Evolutionary conservation across 2,797 vertebrate species (phyloP).

Genomic region (Melanotaenia pygmaea): DNA sequence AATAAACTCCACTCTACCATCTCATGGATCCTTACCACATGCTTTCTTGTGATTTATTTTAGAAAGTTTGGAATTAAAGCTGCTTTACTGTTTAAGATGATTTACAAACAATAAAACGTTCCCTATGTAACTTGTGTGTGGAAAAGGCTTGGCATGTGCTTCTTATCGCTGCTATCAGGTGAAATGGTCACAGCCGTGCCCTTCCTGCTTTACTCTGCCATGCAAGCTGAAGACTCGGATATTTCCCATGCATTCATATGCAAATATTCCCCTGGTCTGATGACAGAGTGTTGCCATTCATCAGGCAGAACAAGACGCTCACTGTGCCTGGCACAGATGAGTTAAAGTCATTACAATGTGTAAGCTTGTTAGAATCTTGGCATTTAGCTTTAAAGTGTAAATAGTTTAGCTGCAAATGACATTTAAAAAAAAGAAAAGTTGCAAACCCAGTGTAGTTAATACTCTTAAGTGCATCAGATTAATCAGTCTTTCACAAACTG

Average conservation of each 20-base stretch:
- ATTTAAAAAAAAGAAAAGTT: not conserved
- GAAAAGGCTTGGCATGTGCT: not conserved
- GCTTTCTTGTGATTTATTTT: slow-evolving; percentile 57
- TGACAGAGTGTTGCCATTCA: slow-evolving; percentile 47
- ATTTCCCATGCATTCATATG: slow-evolving; percentile 51
- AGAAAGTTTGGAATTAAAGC: slow-evolving; percentile 16
- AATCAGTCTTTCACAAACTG: not conserved
- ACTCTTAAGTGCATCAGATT: not conserved
- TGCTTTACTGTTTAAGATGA: not conserved
- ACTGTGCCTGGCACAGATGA: slow-evolving; percentile 36
- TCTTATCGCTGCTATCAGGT: slow-evolving; percentile 13
- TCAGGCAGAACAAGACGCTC: slow-evolving; percentile 47
- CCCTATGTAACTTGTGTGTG: too few relatives aligned
- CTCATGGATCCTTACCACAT: slow-evolving; percentile 42
- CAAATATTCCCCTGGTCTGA: slow-evolving; percentile 36
- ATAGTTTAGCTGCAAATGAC: not conserved
- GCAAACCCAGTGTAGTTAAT: too few relatives aligned
- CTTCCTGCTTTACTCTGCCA: slow-evolving; percentile 22
- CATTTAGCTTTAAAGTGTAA: not conserved
- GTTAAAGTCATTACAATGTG: not conserved
- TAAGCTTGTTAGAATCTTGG: not conserved
- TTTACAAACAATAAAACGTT: not conserved
- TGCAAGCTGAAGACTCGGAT: slow-evolving; percentile 9
- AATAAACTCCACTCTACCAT: slow-evolving; percentile 78
- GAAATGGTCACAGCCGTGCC: not conserved